These are phyloP conservation scores for Drosophila kikkawai DNA, from an alignment of 1,140 invertebrate genomes.

Conservation along the genomic window DNA sequence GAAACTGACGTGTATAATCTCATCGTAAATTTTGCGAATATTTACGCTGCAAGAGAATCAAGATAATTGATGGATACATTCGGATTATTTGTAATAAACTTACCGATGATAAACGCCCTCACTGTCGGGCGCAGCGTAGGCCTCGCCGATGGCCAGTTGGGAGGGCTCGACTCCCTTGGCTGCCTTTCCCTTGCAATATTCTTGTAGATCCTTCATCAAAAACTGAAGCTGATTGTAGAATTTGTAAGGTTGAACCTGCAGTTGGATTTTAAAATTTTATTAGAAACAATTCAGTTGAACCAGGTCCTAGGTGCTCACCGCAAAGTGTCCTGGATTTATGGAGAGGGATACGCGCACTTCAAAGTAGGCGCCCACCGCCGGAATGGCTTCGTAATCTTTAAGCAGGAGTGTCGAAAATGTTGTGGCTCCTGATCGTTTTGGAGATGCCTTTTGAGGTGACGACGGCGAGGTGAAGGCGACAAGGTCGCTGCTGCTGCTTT, in stretches of 20 bases:
- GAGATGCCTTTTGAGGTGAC: conserved; percentile 52
- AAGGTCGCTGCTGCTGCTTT: conserved; percentile 57
- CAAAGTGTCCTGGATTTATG: conserved; percentile 77
- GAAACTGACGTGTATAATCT: conserved; percentile 74
- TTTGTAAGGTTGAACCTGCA: conserved; percentile 80
- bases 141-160: conserved; percentile 67
- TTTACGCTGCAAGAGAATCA: conserved; percentile 54
- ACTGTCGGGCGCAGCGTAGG: conserved; percentile 68
- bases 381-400: conserved; percentile 71
- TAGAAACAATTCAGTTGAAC: background rate
- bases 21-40: conserved; percentile 75
- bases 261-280: background rate
- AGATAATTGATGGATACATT: background rate
- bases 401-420: conserved; percentile 42
- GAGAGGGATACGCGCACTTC: conserved; percentile 75
- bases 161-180: conserved; percentile 36
- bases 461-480: conserved; percentile 44
- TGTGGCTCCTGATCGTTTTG: background rate
- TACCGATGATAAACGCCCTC: conserved; percentile 80
- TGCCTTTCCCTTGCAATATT: conserved; percentile 55
- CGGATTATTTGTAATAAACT: background rate
- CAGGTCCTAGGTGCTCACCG: conserved; percentile 28
- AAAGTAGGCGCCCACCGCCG: conserved; percentile 69
- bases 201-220: conserved; percentile 78
- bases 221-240: conserved; percentile 69